These are phyloP conservation scores for Sebastes minor DNA, from an alignment of 2,797 vertebrate species.

Conservation along the genomic window DNA sequence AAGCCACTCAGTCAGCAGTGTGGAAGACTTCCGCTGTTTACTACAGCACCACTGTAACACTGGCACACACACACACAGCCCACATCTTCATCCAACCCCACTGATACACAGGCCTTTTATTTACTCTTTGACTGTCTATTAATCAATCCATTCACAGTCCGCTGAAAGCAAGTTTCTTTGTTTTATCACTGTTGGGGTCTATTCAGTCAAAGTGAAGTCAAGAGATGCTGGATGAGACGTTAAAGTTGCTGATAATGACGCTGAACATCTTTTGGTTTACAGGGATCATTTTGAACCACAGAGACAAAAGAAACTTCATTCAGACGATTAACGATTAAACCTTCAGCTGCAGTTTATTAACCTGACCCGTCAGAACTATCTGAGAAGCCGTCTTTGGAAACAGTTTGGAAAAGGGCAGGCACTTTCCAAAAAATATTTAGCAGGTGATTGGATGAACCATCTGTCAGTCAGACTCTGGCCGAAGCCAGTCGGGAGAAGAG, in stretches of 20 bases:
- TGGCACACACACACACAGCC: not conserved
- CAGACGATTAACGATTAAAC: not conserved
- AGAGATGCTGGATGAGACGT: constrained; percentile 1
- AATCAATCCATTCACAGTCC: constrained; percentile 49
- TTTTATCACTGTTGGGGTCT: constrained; percentile 24
- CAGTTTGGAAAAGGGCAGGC: too few relatives aligned
- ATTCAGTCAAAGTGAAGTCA: constrained; percentile 27
- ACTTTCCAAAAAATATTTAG: too few relatives aligned
- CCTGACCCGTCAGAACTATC: too few relatives aligned
- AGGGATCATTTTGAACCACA: not conserved
- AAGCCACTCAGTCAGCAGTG: constrained; percentile 58
- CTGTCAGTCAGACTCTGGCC: too few relatives aligned
- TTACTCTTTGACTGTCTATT: constrained; percentile 38
- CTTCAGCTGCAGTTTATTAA: not conserved
- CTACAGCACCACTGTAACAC: constrained; percentile 47
- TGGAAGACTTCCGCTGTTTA: constrained; percentile 45
- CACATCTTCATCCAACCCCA: constrained; percentile 20
- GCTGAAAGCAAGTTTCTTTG: constrained; percentile 28
- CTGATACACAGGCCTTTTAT: constrained; percentile 53
- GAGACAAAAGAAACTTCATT: not conserved
- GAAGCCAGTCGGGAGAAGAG: too few relatives aligned
- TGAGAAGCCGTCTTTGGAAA: too few relatives aligned
- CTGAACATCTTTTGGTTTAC: not conserved
- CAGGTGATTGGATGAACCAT: too few relatives aligned
- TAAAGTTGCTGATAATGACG: not conserved